phyloP scores from a whole-genome alignment of 2,113 vertebrate species.

The Hoplias malabaricus region DNA sequence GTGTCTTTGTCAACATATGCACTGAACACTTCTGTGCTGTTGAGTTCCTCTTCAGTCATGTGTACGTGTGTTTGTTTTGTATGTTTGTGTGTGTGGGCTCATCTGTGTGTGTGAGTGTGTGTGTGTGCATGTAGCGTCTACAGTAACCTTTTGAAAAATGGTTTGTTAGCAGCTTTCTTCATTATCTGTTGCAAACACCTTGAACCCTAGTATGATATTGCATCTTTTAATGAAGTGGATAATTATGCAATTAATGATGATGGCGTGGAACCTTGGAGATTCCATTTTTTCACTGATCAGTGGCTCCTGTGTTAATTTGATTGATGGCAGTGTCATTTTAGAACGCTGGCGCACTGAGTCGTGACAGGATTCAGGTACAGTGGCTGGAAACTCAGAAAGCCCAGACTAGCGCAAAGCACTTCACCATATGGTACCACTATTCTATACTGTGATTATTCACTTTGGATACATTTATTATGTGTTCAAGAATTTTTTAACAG shows the following conservation, averaged over 20 bases:
- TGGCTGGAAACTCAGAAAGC: conserved; percentile 22
- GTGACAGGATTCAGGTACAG: conserved; percentile 51
- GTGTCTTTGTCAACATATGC: not conserved
- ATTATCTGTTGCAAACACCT: conserved; percentile 46
- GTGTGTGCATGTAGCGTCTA: not conserved
- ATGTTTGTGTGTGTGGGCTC: no score
- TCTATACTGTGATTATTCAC: not conserved
- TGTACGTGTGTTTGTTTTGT: not conserved
- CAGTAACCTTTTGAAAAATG: not conserved
- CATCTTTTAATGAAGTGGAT: conserved; percentile 59
- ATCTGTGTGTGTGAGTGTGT: not conserved
- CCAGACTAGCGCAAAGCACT: conserved; percentile 2
- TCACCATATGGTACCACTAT: not conserved
- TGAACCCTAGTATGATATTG: conserved; percentile 48
- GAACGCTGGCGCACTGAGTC: conserved; percentile 55
- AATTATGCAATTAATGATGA: conserved; percentile 58
- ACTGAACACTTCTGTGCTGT: not conserved
- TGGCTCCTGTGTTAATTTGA: conserved; percentile 53
- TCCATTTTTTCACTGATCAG: conserved; percentile 45
- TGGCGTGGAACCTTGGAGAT: conserved; percentile 48
- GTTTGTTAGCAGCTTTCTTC: conserved; percentile 8
- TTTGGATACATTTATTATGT: no score
- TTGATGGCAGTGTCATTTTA: conserved; percentile 61
- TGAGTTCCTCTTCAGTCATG: not conserved
- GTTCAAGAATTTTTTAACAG: no score